These are phyloP conservation scores for Heterotis niloticus DNA, from an alignment of 2,113 vertebrate genomes.

Conservation along the genomic window DNA sequence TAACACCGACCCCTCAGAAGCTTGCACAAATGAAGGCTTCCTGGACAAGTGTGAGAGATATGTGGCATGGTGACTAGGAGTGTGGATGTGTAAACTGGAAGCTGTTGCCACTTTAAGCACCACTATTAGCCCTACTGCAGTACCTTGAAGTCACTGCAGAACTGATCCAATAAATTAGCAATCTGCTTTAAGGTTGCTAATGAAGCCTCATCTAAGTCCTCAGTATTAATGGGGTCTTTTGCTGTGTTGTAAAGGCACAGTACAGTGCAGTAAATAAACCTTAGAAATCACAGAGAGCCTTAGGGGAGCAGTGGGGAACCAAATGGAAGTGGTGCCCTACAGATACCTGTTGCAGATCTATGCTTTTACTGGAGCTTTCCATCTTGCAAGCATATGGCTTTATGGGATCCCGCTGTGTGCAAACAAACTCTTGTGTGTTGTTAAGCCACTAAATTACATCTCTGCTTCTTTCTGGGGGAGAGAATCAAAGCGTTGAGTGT, in stretches of 20 bases:
- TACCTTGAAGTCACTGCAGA: no score
- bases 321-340: background rate
- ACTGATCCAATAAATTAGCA: no score
- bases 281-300: background rate
- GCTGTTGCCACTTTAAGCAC: no score
- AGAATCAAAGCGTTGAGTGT: constrained; percentile 44
- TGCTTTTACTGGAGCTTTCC: constrained; percentile 29
- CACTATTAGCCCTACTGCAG: no score
- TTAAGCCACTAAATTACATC: constrained; percentile 38
- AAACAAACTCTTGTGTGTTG: constrained; percentile 53
- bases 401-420: constrained; percentile 53
- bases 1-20: no score
- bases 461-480: constrained; percentile 22
- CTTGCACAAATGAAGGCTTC: no score
- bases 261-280: constrained; percentile 2
- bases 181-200: no score
- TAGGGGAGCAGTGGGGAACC: constrained; percentile 5
- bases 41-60: no score
- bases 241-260: constrained; percentile 1
- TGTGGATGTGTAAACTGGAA: no score
- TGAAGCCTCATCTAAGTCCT: no score
- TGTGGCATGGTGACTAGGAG: no score
- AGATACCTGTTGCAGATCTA: background rate
- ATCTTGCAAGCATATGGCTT: constrained; percentile 42
- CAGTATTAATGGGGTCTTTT: background rate